These are phyloP conservation scores for Drosophila kikkawai DNA, from an alignment of 1,140 invertebrate genomes.

Conservation along the genomic window DNA sequence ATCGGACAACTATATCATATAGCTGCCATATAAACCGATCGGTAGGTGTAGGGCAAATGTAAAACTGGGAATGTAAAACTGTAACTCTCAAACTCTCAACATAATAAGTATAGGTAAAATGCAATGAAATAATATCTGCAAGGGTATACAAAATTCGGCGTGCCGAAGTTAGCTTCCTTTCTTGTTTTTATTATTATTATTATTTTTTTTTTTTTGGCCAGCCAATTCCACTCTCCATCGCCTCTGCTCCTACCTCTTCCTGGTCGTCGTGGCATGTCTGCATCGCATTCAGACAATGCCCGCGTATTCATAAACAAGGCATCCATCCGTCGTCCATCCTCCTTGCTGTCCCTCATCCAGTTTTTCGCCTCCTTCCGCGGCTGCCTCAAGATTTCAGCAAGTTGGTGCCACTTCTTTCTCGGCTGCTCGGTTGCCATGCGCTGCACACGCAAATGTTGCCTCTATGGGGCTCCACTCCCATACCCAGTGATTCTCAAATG, in stretches of 20 bases:
- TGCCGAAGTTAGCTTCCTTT: too few species aligned
- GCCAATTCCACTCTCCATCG: constrained; percentile 40
- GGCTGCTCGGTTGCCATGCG: constrained; percentile 37
- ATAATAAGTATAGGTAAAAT: too few species aligned
- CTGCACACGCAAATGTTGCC: constrained; percentile 37
- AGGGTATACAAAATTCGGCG: too few species aligned
- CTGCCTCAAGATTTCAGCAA: constrained; percentile 56
- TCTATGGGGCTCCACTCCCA: neutral
- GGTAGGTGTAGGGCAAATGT: too few species aligned
- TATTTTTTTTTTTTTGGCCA: constrained; percentile 49
- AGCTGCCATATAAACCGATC: too few species aligned
- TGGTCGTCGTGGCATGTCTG: constrained; percentile 35
- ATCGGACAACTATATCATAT: too few species aligned
- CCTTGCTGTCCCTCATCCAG: constrained; percentile 35
- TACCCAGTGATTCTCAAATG: constrained; percentile 9
- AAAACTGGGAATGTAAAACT: too few species aligned
- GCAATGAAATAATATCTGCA: too few species aligned
- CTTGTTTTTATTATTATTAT: neutral
- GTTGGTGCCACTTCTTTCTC: constrained; percentile 56
- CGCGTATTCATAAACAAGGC: constrained; percentile 77
- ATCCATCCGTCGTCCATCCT: constrained; percentile 17
- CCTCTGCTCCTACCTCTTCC: constrained; percentile 36
- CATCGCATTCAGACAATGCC: constrained; percentile 63
- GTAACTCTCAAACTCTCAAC: too few species aligned
- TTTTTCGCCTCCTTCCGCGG: constrained; percentile 20